Percentiles rank a stretch among this genome's conserved stretches.
phyloP scores from a whole-genome alignment of 2,797 vertebrate species.

The Paguma larvata region DNA sequence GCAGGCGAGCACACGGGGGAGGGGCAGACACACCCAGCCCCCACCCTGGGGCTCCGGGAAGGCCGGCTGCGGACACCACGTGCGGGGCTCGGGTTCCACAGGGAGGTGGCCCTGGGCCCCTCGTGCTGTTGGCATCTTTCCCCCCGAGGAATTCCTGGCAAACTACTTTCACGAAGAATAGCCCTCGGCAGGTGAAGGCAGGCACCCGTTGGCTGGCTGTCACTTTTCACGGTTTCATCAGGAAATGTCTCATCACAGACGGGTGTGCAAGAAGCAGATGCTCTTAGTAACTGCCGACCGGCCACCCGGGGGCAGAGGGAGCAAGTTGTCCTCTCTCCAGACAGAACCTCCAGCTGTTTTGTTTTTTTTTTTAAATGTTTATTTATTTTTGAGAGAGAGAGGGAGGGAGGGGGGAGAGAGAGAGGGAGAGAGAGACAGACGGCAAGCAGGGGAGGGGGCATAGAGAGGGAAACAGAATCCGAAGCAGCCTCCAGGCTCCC shows the following conservation, averaged over 20 bases:
- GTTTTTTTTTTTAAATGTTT: no score
- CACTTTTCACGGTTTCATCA: accelerated
- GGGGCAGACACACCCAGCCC: accelerated
- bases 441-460: no score
- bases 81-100: accelerated
- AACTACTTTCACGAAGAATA: accelerated
- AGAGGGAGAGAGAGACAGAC: no score
- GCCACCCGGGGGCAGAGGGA: neutral
- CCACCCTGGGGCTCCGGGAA: no score
- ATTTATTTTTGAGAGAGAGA: no score
- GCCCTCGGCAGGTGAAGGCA: accelerated
- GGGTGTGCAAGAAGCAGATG: accelerated
- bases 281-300: accelerated
- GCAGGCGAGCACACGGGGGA: accelerated
- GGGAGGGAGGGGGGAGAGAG: no score
- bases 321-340: neutral
- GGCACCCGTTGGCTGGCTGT: neutral
- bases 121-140: no score
- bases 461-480: no score
- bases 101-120: neutral
- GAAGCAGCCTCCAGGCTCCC: no score
- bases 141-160: neutral
- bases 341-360: neutral
- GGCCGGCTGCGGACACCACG: accelerated
- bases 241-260: accelerated